A percentile compares a stretch with the other conserved stretches of the same genome.
Evolutionary conservation across 2,888 invertebrate species (phyloP).

Genomic region (Tuberolachnus salignus): DNA sequence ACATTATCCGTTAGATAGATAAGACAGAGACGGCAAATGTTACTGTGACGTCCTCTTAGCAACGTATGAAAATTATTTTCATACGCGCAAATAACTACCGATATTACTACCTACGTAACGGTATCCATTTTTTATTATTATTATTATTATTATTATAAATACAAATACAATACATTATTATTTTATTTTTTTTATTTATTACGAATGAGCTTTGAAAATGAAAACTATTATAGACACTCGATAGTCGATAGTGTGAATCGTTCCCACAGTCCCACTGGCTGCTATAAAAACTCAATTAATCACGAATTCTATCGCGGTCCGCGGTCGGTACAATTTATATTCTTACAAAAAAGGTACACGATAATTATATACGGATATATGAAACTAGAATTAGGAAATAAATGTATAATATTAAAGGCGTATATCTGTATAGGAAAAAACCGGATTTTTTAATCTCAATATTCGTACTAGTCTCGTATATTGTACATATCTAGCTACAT

Average conservation of each 20-base stretch:
- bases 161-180: too few species aligned
- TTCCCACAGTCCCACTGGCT: neutral
- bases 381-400: slow-evolving; percentile 5
- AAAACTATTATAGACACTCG: too few species aligned
- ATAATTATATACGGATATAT: slow-evolving; percentile 31
- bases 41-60: too few species aligned
- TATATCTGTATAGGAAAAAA: neutral
- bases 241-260: neutral
- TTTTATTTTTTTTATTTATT: neutral
- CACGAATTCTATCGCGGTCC: neutral
- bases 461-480: too few species aligned
- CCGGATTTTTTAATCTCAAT: slow-evolving; percentile 1
- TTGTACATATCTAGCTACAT: too few species aligned
- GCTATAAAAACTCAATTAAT: slow-evolving; percentile 10
- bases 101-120: neutral
- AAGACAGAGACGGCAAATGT: too few species aligned
- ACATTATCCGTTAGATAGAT: too few species aligned
- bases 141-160: too few species aligned
- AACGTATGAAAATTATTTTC: neutral
- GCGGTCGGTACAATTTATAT: neutral
- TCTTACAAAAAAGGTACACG: neutral
- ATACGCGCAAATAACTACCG: neutral
- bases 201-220: neutral
- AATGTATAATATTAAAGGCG: too few species aligned
- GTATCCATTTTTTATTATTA: too few species aligned